Evolutionary conservation across 2,888 invertebrate genomes (phyloP).

Genomic region (Mellilla xanthometata): DNA sequence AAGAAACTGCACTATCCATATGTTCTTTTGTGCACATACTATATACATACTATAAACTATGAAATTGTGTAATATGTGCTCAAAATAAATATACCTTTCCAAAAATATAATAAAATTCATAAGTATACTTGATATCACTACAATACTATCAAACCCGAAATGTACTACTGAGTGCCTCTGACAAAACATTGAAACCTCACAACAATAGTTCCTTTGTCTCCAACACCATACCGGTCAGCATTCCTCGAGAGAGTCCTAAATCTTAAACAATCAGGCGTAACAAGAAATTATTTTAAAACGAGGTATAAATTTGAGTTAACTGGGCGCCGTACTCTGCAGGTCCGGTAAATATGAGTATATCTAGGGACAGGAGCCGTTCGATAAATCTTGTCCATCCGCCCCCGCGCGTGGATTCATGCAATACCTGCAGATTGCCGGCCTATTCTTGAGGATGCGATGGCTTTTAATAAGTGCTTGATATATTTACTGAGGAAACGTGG

Average conservation of each 20-base stretch:
- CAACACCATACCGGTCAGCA: background rate
- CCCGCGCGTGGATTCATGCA: slow-evolving; percentile 41
- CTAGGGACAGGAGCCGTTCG: slow-evolving; percentile 60
- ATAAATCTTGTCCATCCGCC: slow-evolving; percentile 67
- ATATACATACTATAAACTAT: no score
- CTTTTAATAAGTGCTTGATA: no score
- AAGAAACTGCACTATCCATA: no score
- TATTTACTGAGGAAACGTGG: no score
- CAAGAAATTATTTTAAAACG: slow-evolving; percentile 49
- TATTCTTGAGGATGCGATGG: background rate
- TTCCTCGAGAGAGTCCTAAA: slow-evolving; percentile 15
- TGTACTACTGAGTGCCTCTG: no score
- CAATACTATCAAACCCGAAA: no score
- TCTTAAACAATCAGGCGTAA: slow-evolving; percentile 26
- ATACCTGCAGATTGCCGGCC: background rate
- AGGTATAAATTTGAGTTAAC: slow-evolving; percentile 53
- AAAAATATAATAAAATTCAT: no score
- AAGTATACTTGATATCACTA: no score
- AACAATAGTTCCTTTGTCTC: background rate
- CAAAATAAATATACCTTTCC: no score
- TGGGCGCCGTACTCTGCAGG: slow-evolving; percentile 37
- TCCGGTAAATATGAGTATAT: slow-evolving; percentile 13
- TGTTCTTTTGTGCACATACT: no score
- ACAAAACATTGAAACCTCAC: background rate
- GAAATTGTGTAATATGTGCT: no score